phyloP scores from a whole-genome alignment of 2,888 invertebrate species.

The Andrena chrysosceles region DNA sequence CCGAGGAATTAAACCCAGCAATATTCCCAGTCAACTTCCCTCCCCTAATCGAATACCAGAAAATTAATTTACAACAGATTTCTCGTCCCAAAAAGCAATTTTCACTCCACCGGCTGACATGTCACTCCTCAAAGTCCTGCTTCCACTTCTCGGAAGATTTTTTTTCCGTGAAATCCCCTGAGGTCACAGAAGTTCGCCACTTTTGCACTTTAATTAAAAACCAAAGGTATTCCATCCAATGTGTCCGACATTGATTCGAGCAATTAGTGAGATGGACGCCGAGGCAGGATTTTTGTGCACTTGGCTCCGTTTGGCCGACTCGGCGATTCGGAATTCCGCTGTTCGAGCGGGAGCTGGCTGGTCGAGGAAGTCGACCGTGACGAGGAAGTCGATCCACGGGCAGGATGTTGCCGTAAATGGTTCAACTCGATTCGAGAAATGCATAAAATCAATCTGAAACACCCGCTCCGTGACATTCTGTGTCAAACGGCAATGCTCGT shows the following conservation, averaged over 20 bases:
- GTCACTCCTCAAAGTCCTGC: background rate
- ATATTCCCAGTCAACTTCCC: no score
- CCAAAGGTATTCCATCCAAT: background rate
- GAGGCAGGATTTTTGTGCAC: no score
- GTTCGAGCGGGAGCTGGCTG: background rate
- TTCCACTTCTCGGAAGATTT: background rate
- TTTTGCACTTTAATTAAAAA: background rate
- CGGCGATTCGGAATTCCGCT: background rate
- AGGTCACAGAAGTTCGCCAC: background rate
- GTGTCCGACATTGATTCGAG: background rate
- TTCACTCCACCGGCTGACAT: background rate
- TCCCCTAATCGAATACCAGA: no score
- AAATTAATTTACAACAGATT: background rate
- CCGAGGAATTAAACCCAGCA: no score
- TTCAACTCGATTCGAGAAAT: conserved; percentile 34
- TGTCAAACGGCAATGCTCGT: conserved; percentile 23
- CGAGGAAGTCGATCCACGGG: conserved; percentile 20
- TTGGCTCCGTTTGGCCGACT: background rate
- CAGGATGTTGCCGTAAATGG: conserved; percentile 12
- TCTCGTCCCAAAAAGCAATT: background rate
- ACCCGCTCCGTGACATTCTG: conserved; percentile 19
- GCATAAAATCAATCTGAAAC: conserved; percentile 49
- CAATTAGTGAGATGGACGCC: background rate
- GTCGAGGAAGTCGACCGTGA: background rate
- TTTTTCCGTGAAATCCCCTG: background rate